Evolutionary conservation across 64 coral and sea anemone genomes (phyloP).

Genomic region (Astreopora myriophthalma): DNA sequence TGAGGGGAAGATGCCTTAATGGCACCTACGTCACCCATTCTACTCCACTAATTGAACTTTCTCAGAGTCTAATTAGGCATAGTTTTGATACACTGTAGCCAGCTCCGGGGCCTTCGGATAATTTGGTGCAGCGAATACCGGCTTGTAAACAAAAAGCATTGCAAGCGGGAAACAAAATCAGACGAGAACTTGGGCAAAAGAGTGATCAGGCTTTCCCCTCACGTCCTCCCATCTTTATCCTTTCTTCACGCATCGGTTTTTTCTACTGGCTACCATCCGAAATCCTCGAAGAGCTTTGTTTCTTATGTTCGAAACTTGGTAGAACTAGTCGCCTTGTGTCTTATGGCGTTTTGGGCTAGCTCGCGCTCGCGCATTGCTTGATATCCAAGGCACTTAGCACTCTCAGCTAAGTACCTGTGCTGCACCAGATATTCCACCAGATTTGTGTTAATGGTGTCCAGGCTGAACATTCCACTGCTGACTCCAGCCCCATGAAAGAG

Average conservation of each 20-base stretch:
- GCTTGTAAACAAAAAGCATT: neutral
- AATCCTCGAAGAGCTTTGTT: neutral
- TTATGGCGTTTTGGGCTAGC: neutral
- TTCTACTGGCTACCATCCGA: neutral
- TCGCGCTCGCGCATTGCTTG: neutral
- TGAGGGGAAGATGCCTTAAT: neutral
- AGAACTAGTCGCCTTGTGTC: neutral
- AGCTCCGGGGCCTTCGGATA: neutral
- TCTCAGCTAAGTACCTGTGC: neutral
- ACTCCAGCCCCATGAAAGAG: constrained; percentile 52
- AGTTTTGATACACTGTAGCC: neutral
- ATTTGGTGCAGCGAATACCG: neutral
- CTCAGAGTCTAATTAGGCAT: neutral
- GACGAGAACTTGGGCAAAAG: neutral
- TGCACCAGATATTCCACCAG: constrained; percentile 51
- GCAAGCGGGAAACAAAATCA: neutral
- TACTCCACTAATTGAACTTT: neutral
- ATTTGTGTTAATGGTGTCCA: constrained; percentile 64
- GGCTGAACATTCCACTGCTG: constrained; percentile 53
- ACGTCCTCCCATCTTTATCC: neutral
- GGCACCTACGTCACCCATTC: neutral
- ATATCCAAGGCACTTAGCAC: neutral
- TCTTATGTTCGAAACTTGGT: neutral
- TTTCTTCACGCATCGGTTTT: neutral
- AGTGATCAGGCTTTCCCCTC: neutral